phyloP scores from a whole-genome alignment of 2,888 invertebrate species.

The Drosophila peninsularis region DNA sequence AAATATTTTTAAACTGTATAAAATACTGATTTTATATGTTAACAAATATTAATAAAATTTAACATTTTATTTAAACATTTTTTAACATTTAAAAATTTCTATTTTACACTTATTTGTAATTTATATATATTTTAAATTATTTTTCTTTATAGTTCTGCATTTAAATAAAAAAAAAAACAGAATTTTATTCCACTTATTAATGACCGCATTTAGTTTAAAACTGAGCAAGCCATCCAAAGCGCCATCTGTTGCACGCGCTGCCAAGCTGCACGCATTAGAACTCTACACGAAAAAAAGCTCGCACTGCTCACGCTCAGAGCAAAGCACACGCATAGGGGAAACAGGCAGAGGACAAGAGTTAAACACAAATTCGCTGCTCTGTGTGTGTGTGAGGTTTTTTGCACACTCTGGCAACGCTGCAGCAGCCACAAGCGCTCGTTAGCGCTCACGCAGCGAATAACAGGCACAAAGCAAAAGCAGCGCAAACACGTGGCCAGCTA shows the following conservation, averaged over 20 bases:
- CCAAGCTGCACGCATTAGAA: neutral
- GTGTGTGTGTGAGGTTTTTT: neutral
- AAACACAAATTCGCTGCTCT: no score
- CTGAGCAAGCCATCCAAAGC: slow-evolving; percentile 11
- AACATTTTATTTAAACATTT: no score
- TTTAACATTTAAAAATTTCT: no score
- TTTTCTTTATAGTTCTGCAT: no score
- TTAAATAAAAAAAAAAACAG: no score
- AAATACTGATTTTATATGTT: no score
- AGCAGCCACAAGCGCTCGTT: slow-evolving; percentile 1
- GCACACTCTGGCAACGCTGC: slow-evolving; percentile 53
- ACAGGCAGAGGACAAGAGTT: neutral
- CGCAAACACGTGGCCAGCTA: slow-evolving; percentile 62
- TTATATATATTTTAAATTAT: no score
- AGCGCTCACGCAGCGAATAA: slow-evolving; percentile 56
- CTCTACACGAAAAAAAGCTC: slow-evolving; percentile 70
- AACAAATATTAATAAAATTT: no score
- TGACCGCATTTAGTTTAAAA: neutral
- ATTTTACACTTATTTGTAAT: no score
- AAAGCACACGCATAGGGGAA: slow-evolving; percentile 25
- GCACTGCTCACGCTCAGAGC: neutral
- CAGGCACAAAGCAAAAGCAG: slow-evolving; percentile 61
- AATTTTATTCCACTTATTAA: neutral
- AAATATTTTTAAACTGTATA: no score
- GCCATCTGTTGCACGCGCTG: slow-evolving; percentile 62